Evolutionary conservation across 2,888 invertebrate genomes (phyloP).

Genomic region (Bombylius major): DNA sequence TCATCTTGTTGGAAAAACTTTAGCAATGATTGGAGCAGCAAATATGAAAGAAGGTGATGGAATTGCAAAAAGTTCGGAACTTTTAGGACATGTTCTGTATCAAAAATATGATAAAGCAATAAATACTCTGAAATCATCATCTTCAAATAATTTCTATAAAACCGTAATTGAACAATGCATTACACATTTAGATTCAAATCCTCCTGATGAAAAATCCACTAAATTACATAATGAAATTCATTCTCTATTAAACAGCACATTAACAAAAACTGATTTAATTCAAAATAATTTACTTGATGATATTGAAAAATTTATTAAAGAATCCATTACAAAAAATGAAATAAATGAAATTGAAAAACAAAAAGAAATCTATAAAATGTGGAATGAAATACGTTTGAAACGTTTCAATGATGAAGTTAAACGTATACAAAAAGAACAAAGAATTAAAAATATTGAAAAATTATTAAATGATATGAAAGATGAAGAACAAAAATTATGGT

Average conservation of each 20-base stretch:
- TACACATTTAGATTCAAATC: no score
- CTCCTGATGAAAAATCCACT: no score
- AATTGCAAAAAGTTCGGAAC: slow-evolving; percentile 42
- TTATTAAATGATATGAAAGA: slow-evolving; percentile 37
- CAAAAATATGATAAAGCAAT: slow-evolving; percentile 49
- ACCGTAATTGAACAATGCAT: slow-evolving; percentile 22
- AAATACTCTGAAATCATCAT: slow-evolving; percentile 20
- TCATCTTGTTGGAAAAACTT: slow-evolving; percentile 70
- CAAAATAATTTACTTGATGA: no score
- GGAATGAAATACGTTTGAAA: slow-evolving; percentile 44
- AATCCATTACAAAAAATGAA: slow-evolving; percentile 22
- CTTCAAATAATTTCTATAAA: slow-evolving; percentile 16
- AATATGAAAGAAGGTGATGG: slow-evolving; percentile 21
- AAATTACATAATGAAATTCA: no score
- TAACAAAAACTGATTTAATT: no score
- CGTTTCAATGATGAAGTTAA: slow-evolving; percentile 47
- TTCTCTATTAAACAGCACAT: no score
- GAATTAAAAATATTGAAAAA: slow-evolving; percentile 43
- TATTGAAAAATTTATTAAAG: slow-evolving; percentile 18
- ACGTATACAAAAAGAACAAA: slow-evolving; percentile 37
- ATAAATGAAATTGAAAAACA: slow-evolving; percentile 34
- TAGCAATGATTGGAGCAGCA: slow-evolving; percentile 47
- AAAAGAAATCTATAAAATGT: slow-evolving; percentile 41
- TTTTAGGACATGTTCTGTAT: slow-evolving; percentile 54
- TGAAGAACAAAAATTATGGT: slow-evolving; percentile 57